These are phyloP conservation scores for Escarpia spicata DNA, from an alignment of 2,888 invertebrate genomes.

Conservation along the genomic window DNA sequence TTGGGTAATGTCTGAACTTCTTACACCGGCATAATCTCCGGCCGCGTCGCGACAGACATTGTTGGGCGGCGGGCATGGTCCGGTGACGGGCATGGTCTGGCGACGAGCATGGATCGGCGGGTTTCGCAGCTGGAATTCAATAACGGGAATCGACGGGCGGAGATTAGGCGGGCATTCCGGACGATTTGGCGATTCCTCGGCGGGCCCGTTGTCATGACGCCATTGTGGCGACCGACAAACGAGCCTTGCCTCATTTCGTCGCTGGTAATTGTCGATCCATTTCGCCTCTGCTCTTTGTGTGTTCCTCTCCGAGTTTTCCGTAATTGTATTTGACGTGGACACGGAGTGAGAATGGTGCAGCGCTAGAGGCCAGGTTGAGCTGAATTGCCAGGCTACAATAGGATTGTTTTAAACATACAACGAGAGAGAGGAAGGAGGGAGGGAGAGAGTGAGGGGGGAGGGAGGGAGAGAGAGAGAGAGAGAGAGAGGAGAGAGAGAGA, in stretches of 20 bases:
- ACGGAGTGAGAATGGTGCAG: not conserved
- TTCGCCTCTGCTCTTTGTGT: conserved; percentile 6
- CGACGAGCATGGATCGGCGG: not conserved
- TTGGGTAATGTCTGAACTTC: too few relatives aligned
- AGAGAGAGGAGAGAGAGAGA: too few relatives aligned
- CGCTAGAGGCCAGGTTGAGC: not conserved
- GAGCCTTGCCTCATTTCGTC: not conserved
- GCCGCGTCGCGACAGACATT: too few relatives aligned
- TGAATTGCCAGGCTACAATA: not conserved
- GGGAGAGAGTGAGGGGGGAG: too few relatives aligned
- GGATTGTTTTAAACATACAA: not conserved
- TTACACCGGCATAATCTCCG: too few relatives aligned
- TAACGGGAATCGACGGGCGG: not conserved
- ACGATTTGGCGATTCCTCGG: conserved; percentile 16
- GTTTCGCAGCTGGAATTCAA: conserved; percentile 13
- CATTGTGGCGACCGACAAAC: not conserved
- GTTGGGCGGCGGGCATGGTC: not conserved
- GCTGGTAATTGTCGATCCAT: conserved; percentile 16
- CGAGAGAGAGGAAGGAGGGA: not conserved
- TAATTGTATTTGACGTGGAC: conserved; percentile 6
- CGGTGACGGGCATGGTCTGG: not conserved
- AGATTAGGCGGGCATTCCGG: conserved; percentile 3
- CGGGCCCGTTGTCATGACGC: not conserved
- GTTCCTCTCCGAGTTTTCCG: not conserved
- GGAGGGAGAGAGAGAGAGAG: too few relatives aligned